Percentiles rank a stretch among this genome's conserved stretches.
Conservation (phyloP, 30 jellyfish, hydroid and myxozoan genomes). For the Sanderia malayensis region DNA sequence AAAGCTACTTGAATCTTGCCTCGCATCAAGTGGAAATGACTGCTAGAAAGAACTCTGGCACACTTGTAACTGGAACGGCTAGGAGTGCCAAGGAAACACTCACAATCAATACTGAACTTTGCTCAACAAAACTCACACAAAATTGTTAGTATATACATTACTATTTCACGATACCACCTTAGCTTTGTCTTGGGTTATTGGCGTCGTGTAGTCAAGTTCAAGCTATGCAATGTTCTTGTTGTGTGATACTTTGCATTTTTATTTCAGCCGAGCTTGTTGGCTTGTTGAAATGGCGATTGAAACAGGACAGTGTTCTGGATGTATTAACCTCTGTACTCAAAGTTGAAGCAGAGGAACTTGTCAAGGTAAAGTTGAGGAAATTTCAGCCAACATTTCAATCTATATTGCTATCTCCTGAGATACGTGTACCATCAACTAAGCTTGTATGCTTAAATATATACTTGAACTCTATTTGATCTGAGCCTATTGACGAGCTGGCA, state of each 20-base stretch:
- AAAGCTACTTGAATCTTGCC: slow-evolving; percentile 61
- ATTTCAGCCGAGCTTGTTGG: slow-evolving; percentile 67
- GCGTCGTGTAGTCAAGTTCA: too few relatives aligned
- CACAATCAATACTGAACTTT: slow-evolving; percentile 51
- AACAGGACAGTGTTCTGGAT: slow-evolving; percentile 46
- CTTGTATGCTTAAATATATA: too few relatives aligned
- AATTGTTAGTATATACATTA: slow-evolving; percentile 43
- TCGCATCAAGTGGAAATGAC: slow-evolving; percentile 40
- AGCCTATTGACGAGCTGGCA: too few relatives aligned
- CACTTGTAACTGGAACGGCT: slow-evolving; percentile 65
- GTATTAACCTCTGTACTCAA: slow-evolving; percentile 54
- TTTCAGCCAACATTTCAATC: too few relatives aligned
- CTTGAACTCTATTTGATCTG: too few relatives aligned
- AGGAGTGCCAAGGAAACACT: slow-evolving; percentile 70
- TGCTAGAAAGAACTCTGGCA: slow-evolving; percentile 53
- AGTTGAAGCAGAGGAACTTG: slow-evolving; percentile 80
- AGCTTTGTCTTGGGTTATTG: too few relatives aligned
- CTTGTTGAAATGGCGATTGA: slow-evolving; percentile 73
- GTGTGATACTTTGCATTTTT: too few relatives aligned
- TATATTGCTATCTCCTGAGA: too few relatives aligned
- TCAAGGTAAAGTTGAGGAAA: slow-evolving; percentile 86
- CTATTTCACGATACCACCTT: background rate
- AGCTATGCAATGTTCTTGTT: too few relatives aligned
- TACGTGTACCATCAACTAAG: too few relatives aligned
- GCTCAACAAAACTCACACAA: slow-evolving; percentile 87